phyloP scores from a whole-genome alignment of 1,140 invertebrate species.

The Orchestia grillus region DNA sequence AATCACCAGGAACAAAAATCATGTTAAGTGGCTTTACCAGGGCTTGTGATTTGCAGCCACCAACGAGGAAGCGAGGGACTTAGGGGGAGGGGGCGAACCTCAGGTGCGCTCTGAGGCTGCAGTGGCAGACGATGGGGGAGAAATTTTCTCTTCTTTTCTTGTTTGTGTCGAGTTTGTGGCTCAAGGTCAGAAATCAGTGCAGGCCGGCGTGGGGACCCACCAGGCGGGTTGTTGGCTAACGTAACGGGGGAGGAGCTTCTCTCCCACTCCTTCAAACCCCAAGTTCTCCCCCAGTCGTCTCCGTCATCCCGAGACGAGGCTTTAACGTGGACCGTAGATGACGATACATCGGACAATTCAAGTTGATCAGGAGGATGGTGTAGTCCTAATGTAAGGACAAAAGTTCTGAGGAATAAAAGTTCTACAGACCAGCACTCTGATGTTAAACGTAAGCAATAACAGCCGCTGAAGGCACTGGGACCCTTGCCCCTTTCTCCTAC shows the following conservation, averaged over 20 bases:
- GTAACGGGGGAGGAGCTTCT: conserved; percentile 21
- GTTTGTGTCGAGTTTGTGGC: not conserved
- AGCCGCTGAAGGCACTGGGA: not conserved
- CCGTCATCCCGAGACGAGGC: not conserved
- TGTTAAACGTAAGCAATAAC: not conserved
- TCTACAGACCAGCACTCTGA: not conserved
- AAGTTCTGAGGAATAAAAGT: not conserved
- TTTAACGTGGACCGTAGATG: not conserved
- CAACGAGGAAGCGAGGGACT: not conserved
- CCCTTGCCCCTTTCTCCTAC: not conserved
- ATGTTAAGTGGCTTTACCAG: too few relatives aligned
- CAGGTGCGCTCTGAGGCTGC: not conserved
- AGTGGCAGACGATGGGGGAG: conserved; percentile 29
- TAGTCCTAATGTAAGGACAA: not conserved
- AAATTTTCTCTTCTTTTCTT: conserved; percentile 23
- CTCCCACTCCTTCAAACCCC: not conserved
- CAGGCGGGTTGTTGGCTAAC: not conserved
- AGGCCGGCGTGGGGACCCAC: not conserved
- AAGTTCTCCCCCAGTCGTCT: not conserved
- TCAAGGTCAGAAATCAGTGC: conserved; percentile 55
- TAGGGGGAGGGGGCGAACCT: not conserved
- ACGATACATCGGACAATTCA: not conserved
- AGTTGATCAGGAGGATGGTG: not conserved
- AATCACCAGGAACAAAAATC: too few relatives aligned
- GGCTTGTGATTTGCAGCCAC: not conserved